Evolutionary conservation across 2,888 invertebrate species (phyloP).

Genomic region (Tenthredo mesomela): DNA sequence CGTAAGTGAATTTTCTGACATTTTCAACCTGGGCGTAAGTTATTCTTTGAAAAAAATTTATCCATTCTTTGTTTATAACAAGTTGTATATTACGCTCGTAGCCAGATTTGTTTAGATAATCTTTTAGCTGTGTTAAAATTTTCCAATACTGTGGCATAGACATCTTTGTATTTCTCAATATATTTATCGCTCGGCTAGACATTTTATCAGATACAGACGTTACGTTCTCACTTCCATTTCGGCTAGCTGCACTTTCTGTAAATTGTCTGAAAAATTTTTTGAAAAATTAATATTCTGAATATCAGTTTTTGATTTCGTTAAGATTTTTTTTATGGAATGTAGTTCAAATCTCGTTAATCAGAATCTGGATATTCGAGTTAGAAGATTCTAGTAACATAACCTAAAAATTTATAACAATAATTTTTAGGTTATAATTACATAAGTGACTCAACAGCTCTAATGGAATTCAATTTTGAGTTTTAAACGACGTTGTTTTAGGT

Average conservation of each 20-base stretch:
- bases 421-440: neutral
- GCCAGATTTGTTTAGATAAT: constrained; percentile 77
- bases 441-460: neutral
- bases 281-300: too few relatives aligned
- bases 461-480: neutral
- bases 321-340: too few relatives aligned
- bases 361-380: neutral
- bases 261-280: constrained; percentile 62
- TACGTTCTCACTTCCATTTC: constrained; percentile 61
- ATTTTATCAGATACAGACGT: constrained; percentile 61
- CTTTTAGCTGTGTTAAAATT: constrained; percentile 78
- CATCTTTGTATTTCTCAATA: constrained; percentile 69
- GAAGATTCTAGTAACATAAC: neutral
- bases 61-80: constrained; percentile 79
- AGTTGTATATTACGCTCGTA: constrained; percentile 77
- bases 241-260: constrained; percentile 62
- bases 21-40: constrained; percentile 71
- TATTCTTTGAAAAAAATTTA: constrained; percentile 79
- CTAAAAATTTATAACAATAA: neutral
- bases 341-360: too few relatives aligned
- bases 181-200: constrained; percentile 59
- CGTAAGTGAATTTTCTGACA: constrained; percentile 64
- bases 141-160: constrained; percentile 78
- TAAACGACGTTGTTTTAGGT: neutral
- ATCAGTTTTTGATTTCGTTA: too few relatives aligned